Conservation (phyloP, 2,888 invertebrate genomes). For the Heliconius charithonia region DNA sequence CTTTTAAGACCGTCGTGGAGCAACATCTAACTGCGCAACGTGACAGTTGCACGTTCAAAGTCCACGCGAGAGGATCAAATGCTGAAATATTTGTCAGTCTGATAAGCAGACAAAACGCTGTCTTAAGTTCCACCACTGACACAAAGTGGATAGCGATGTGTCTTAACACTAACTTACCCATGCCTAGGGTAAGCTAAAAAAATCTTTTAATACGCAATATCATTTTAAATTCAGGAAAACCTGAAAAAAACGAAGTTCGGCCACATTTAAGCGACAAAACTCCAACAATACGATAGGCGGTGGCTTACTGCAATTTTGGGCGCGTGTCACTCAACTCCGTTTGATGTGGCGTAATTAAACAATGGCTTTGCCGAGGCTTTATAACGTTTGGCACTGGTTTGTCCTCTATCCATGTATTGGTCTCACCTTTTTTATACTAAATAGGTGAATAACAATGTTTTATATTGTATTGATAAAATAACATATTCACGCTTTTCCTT, state of each 20-base stretch:
- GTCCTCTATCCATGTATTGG: not conserved
- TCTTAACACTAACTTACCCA: too few species aligned
- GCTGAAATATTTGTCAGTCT: too few species aligned
- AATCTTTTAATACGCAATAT: too few species aligned
- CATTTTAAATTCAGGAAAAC: not conserved
- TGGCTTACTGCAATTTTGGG: constrained; percentile 28
- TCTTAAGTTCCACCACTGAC: too few species aligned
- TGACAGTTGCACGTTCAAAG: too few species aligned
- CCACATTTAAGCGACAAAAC: not conserved
- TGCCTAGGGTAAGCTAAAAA: too few species aligned
- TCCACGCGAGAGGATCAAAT: too few species aligned
- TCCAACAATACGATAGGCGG: not conserved
- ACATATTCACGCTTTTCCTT: too few species aligned
- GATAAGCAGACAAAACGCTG: too few species aligned
- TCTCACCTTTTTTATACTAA: not conserved
- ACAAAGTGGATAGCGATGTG: too few species aligned
- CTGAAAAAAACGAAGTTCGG: not conserved
- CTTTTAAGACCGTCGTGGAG: too few species aligned
- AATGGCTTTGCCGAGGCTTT: constrained; percentile 40
- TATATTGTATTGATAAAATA: not conserved
- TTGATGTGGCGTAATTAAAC: constrained; percentile 56
- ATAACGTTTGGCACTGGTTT: constrained; percentile 1
- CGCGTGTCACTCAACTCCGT: constrained; percentile 51
- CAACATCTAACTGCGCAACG: too few species aligned
- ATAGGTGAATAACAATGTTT: not conserved